Evolutionary conservation across 1,140 invertebrate genomes (phyloP).

Genomic region (Neuroterus valhalla): DNA sequence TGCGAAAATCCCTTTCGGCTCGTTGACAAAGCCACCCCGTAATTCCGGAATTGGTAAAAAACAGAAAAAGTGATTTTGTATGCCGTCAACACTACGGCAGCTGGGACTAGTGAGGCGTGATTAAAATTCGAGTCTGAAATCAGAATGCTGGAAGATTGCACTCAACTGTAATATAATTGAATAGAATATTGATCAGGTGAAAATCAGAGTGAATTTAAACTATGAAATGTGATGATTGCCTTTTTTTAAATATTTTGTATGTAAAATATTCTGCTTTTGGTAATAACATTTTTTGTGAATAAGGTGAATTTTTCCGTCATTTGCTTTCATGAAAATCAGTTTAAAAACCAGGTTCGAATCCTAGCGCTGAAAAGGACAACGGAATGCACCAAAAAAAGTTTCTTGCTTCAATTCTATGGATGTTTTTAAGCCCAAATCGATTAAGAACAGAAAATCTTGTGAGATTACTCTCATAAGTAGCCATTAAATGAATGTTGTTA

Average conservation of each 20-base stretch:
- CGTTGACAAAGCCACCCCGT: slow-evolving; percentile 52
- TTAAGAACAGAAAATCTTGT: too few species aligned
- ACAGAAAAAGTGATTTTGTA: slow-evolving; percentile 22
- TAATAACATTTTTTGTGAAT: too few species aligned
- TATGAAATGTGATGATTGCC: background rate
- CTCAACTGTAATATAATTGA: slow-evolving; percentile 58
- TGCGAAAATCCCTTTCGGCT: slow-evolving; percentile 56
- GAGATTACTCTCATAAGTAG: too few species aligned
- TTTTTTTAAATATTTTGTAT: background rate
- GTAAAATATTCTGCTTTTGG: too few species aligned
- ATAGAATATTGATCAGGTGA: slow-evolving; percentile 61
- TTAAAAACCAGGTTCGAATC: too few species aligned
- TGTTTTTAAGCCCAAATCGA: background rate
- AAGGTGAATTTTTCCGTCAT: too few species aligned
- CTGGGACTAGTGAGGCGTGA: slow-evolving; percentile 59
- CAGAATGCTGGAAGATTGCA: slow-evolving; percentile 66
- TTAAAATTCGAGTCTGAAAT: slow-evolving; percentile 52
- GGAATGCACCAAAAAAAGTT: too few species aligned
- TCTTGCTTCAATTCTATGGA: background rate
- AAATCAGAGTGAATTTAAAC: slow-evolving; percentile 40
- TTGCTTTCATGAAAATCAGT: too few species aligned
- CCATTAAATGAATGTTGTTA: too few species aligned
- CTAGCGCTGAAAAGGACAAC: too few species aligned
- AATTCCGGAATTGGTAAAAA: slow-evolving; percentile 55
- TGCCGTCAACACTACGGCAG: slow-evolving; percentile 50